Base-by-base conservation (phyloP, 2,113 vertebrate species). In the Petrocephalus microphthalmus region DNA sequence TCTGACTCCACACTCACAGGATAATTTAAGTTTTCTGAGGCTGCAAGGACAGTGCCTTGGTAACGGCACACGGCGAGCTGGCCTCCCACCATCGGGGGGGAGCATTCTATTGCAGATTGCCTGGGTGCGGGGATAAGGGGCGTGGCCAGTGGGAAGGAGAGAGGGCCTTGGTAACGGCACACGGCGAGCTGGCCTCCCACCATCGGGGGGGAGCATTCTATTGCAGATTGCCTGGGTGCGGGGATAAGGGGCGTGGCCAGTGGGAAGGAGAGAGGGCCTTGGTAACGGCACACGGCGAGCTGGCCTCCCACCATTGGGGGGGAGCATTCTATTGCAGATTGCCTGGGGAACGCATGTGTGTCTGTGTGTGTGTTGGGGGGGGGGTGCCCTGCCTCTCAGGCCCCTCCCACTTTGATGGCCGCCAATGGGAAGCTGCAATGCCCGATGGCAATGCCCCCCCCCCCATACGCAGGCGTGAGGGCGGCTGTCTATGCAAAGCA, bases 11-110 rank as follows among this genome's bases (percentile, higher is more conserved):
- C 29, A 37, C 53, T 8, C 71, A 57, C 20, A 0, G 42, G 87
- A 54, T 88, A 88, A 88, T 88, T 57, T 19, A 87, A 74, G 87
- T 78, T 74, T 74, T 88, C 22, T 2, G 19, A 56, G 87, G 67
- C 54, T 82, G 5, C 19, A 45, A 33, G 52, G 45, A 25, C 33
- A 51, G 67, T 33, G 3, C 87, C 74, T 82, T 88, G 52, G 85
- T 47, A 86, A 86, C 56, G 20, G 20, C 3, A 11, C 45, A 11
- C 15, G 7, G 51, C 7, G 5, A 29, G n/a, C 52, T 54, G 6
- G 4, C 4, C 42, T 13, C 81, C 42, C 49, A 1, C 47, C 25
- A 15, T 7, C n/a, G 0, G 2, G 0, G 83, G 52, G 19, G 15
- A 52, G 29, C 52, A 19, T 20, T 25, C 25, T 52, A 42, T 78